Base-by-base conservation (phyloP, 1,140 invertebrate genomes). In the Rhizoglyphus robini region DNA sequence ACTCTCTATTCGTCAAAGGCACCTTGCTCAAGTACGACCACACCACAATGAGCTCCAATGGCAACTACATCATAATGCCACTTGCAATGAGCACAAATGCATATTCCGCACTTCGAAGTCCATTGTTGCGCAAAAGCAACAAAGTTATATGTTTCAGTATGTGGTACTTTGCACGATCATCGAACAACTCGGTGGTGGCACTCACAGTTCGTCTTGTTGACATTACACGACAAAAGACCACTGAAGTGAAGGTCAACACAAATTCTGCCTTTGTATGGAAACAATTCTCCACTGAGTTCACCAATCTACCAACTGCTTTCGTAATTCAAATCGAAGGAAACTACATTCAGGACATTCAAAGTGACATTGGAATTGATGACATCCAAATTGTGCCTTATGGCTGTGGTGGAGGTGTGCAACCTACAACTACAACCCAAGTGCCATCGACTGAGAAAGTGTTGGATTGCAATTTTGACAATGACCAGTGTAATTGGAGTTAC, bases 331-430 rank as follows among this genome's bases (percentile, higher is more conserved):
- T 60, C 36, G 2, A 29, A 3, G 30, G 11, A 2, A 20, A 29
- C 2, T 29, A 18, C 27, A 23, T 38, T 60, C 30, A 1, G 27
- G 8, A 32, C 25, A 60, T 60, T 20, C 2, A 46, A 4, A 60
- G 58, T 27, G 58, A 60, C 29, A 60, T 60, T 32, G 58, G 58
- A n/a, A 60, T 60, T 15, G 58, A 60, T 60, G 58, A 60, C 29
- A 60, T 60, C 36, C 1, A 27, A 3, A 30, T 60, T 46, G 2
- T 20, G 23, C n/a, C 13, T n/a, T 4, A 15, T 13, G 13, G 8
- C 13, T 60, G 58, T 46, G 15, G 8, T n/a, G 15, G 13, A 13
- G 8, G 8, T 20, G 1, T 11, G 29, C 13, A 13, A 1, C 30
- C 2, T 34, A 60, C 58, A 46, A 8, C 58, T 27, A 60, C 58